Evolutionary conservation across 2,888 invertebrate genomes (phyloP), one percentile per base, ranked within the genome.

Genomic region (Oscheius sp.): DNA sequence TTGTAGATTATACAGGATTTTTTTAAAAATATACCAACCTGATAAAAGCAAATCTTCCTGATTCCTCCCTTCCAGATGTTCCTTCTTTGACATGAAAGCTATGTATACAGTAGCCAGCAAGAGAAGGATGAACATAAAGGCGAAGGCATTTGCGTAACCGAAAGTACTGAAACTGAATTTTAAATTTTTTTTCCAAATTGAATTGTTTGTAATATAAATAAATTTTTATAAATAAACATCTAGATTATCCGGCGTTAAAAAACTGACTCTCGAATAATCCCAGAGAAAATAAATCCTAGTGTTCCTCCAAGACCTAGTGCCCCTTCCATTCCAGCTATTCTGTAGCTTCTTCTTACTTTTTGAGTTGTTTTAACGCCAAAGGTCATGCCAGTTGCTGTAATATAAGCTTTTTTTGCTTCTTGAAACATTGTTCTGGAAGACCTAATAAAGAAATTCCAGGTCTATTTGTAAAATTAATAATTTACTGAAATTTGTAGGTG

Each of bases 241-340:
- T 8, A 41, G 14, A 41, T 41, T 41, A 17, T 47, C 24, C 8
- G 12, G 20, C 22, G 12, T 22, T 22, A 47, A 2, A 24, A 4
- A 22, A 47, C 47, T 47, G 3, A 83, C 83, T 80, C 73, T 74
- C 84, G 64, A 26, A 87, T 78, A 1, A 85, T 75, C 4, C 88
- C 88, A 3, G 87, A 86, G 6, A 84, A 41, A 3, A 85, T 80
- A 14, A 82, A 85, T 9, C 87, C 87, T 14, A 87, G 54, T 17
- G 87, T 86, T 36, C 84, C 86, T 9, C 87, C 85, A 26, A 87
- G 64, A 59, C 87, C 87, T 41, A 86, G 83, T 72, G 87, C 85
- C 1, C 86, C 84, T 72, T 88, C 87, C 50, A 86, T 75, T 36
- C 86, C 82, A 0, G 87, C 87, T 20, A 88, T 82, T 59, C 86